Base-by-base conservation (phyloP, 2,797 vertebrate genomes). In the Vespertilio murinus region DNA sequence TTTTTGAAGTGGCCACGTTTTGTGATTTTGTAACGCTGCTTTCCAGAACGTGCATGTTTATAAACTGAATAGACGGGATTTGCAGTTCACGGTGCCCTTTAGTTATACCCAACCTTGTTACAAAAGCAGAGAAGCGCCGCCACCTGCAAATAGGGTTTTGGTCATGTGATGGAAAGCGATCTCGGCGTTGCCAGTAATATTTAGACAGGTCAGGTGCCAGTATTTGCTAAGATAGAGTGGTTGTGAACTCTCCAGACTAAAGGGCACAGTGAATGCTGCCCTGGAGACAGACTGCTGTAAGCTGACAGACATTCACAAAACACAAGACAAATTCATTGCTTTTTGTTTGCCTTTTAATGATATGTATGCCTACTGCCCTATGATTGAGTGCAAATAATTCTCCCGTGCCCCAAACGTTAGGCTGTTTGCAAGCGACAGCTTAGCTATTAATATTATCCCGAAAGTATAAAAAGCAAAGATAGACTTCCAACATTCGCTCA, bases 131-230 rank as follows among this genome's bases (percentile, higher is more conserved):
- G 92, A 93, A 33, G 54, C 78, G n/a, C 20, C 14, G 17, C 61
- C n/a, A 6, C 52, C 45, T 40, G 67, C 86, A 86, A 59, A 56
- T 77, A 33, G 0, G 64, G 54, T 79, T 84, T 82, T 35, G 45
- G 82, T 87, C 96, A 89, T 78, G 92, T 77, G 96, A 83, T 81
- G 64, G 85, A 85, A 95, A 95, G 67, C 2, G 65, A 79, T 74
- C 94, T 87, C 69, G 12, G 74, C 38, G 8, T 61, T 92, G 88
- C 84, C 65, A 70, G 35, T 64, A 73, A 30, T 93, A 83, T 73
- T 75, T 90, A 96, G 78, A 94, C 52, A 88, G 75, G 59, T 95
- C 96, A 73, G 93, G 84, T 77, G 92, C 73, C 69, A 75, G 35
- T 65, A 52, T 94, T 94, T 96, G 89, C 90, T 77, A 52, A 95